Conservation (phyloP, 2,888 invertebrate genomes). For the Oscheius sp. region DNA sequence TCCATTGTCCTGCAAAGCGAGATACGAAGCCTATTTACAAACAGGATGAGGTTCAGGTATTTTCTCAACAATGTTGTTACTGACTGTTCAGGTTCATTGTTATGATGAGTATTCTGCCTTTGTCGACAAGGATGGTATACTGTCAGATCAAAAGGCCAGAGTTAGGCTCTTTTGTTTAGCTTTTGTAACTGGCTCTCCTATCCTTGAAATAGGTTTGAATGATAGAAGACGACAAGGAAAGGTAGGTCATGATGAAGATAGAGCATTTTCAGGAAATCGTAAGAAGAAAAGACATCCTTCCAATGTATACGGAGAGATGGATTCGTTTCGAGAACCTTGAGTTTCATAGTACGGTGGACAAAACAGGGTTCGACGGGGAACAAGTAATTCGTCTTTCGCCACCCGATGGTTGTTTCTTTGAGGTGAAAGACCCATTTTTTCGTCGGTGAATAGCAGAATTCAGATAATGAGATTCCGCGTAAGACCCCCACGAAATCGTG, state of each 20-base stretch:
- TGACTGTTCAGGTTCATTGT: slow-evolving; percentile 63
- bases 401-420: slow-evolving; percentile 69
- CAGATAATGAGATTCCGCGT: slow-evolving; percentile 76
- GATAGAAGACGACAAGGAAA: slow-evolving; percentile 76
- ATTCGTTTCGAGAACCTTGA: slow-evolving; percentile 92
- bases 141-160: slow-evolving; percentile 86
- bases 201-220: slow-evolving; percentile 94
- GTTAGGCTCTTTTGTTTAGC: slow-evolving; percentile 94
- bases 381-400: slow-evolving; percentile 71
- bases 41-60: slow-evolving; percentile 93
- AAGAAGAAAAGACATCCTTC: slow-evolving; percentile 97
- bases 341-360: slow-evolving; percentile 90
- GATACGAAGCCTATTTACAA: slow-evolving; percentile 81
- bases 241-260: slow-evolving; percentile 17
- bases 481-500: slow-evolving; percentile 91
- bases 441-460: background rate
- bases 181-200: slow-evolving; percentile 95
- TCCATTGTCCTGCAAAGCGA: slow-evolving; percentile 79
- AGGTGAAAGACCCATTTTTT: slow-evolving; percentile 46
- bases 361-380: slow-evolving; percentile 79
- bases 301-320: slow-evolving; percentile 96
- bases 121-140: slow-evolving; percentile 80
- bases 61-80: slow-evolving; percentile 72
- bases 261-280: slow-evolving; percentile 82
- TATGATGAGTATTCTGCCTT: slow-evolving; percentile 69